Evolutionary conservation across 2,888 invertebrate genomes (phyloP), one percentile per base, ranked within the genome.

Genomic region (Pristionchus arcanus): DNA sequence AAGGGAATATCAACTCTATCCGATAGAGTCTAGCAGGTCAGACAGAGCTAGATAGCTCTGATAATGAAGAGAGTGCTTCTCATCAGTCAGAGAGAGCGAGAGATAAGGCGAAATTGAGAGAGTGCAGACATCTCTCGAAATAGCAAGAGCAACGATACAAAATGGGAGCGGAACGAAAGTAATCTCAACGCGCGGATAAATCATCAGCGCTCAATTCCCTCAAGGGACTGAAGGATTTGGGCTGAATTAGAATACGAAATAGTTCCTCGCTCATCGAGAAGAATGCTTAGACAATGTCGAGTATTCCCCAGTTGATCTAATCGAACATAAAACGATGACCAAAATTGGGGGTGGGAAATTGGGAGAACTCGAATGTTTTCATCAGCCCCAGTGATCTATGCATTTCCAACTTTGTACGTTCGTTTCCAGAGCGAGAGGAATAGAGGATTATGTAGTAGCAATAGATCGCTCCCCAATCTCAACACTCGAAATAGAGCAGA

Each of bases 91-190:
- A 63, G 4, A n/a, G 5, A 21, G 9, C 9, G n/a, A 63, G 63
- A 63, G 63, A 63, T 11, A 25, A 63, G 1, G 63, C 4, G n/a
- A n/a, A 63, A 63, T n/a, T 2, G 74, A 74, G 74, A 74, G 74
- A 37, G 74, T 21, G 74, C 31, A 25, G 25, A 31, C 74, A 49
- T 9, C 42, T 49, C 37, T 34, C n/a, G 49, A 53, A 53, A 28
- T 74, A 74, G 71, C 49, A 53, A 28, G 19, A 83, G 49, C 37
- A n/a, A 28, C 42, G 31, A n/a, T n/a, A 81, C 81, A 83, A n/a
- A 83, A 34, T 74, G 21, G 31, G 21, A 31, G 21, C 21, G n/a
- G 2, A 25, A 37, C 74, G 37, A 74, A 74, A 74, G 74, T 42
- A 37, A 74, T 34, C 74, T 74, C 74, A 9, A 34, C 21, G 74